phyloP scores from a whole-genome alignment of 2,888 invertebrate species.

The Drosophila mayaguana region DNA sequence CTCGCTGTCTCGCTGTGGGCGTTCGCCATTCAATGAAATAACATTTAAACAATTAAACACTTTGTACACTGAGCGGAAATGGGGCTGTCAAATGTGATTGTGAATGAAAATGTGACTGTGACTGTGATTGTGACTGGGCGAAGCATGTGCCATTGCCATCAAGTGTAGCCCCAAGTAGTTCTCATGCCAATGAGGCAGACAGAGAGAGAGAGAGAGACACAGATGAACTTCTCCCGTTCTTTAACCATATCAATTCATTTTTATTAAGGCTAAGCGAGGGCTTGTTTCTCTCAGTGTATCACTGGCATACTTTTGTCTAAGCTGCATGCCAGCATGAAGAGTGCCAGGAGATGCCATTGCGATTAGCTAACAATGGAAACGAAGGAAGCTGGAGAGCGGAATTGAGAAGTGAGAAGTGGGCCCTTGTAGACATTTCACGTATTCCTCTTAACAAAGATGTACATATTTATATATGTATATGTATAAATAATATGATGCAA shows the following conservation, averaged over 20 bases:
- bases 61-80: constrained; percentile 7
- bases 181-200: not conserved
- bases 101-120: not conserved
- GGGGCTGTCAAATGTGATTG: not conserved
- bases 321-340: not conserved
- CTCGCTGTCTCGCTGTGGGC: constrained; percentile 18
- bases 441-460: not conserved
- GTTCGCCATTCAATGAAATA: constrained; percentile 70
- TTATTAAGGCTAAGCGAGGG: not conserved
- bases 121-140: not conserved
- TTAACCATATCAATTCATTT: not conserved
- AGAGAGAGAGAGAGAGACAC: not conserved
- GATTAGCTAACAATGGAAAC: not conserved
- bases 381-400: not conserved
- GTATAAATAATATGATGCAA: not conserved
- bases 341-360: not conserved
- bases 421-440: not conserved
- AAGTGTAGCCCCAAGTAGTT: not conserved
- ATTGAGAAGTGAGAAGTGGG: not conserved
- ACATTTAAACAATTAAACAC: constrained; percentile 72
- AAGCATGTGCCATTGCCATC: constrained; percentile 2
- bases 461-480: not conserved
- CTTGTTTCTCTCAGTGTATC: constrained; percentile 5
- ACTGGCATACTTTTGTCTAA: not conserved
- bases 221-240: not conserved